phyloP scores from a whole-genome alignment of 2,113 vertebrate species.

The Cyprinodon tularosa region DNA sequence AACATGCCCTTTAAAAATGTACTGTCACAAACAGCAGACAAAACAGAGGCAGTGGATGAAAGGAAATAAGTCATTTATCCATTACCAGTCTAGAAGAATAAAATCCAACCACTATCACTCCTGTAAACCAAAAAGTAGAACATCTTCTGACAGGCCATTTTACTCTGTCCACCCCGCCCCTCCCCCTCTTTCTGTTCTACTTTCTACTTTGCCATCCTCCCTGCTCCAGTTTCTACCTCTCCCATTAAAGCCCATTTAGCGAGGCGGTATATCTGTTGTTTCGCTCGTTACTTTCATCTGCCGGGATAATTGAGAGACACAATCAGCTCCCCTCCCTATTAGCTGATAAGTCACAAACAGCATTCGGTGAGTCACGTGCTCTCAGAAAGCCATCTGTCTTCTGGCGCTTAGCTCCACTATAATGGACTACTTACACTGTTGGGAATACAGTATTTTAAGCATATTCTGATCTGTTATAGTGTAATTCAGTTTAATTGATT shows the following conservation, averaged over 20 bases:
- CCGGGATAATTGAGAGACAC: conserved; percentile 70
- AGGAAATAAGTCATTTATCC: conserved; percentile 43
- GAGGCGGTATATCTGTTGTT: conserved; percentile 64
- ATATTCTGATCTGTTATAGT: conserved; percentile 48
- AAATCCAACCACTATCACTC: conserved; percentile 25
- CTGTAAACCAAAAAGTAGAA: conserved; percentile 1
- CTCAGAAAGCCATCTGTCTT: conserved; percentile 57
- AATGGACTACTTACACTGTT: conserved; percentile 39
- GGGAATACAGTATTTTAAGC: conserved; percentile 47
- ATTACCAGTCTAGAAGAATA: conserved; percentile 33
- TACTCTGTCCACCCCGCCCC: not conserved
- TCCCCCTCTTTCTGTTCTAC: not conserved
- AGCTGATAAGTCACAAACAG: conserved; percentile 60
- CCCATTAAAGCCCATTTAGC: conserved; percentile 70
- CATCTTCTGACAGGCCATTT: conserved; percentile 4
- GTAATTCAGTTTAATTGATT: conserved; percentile 58
- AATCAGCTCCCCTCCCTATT: conserved; percentile 52
- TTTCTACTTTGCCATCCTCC: conserved; percentile 22
- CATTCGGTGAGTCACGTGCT: conserved; percentile 55
- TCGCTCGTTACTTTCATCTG: conserved; percentile 65
- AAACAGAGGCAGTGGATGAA: conserved; percentile 36
- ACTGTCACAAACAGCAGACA: conserved; percentile 13
- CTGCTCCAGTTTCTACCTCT: conserved; percentile 35
- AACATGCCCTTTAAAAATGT: conserved; percentile 19
- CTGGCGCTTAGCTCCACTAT: conserved; percentile 26